Conservation (phyloP, 2,888 invertebrate genomes). For the Eristalinus aeneus region DNA sequence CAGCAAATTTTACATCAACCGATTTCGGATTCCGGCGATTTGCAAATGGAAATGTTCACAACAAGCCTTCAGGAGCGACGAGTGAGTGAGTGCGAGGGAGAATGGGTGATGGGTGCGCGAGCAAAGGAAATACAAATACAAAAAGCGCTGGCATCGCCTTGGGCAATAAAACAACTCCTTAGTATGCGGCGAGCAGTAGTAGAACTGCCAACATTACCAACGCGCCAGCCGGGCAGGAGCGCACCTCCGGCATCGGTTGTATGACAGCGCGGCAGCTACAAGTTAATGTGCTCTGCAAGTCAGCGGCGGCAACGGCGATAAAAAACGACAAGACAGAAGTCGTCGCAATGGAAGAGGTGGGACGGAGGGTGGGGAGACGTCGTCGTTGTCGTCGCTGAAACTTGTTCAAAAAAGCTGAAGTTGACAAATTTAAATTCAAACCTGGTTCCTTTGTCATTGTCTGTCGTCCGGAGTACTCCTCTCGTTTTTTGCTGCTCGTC, state of each 20-base stretch:
- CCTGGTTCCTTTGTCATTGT: conserved; percentile 71
- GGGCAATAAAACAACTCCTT: conserved; percentile 66
- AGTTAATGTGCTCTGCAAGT: conserved; percentile 58
- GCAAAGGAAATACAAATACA: conserved; percentile 17
- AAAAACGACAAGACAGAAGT: conserved; percentile 1
- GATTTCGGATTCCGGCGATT: conserved; percentile 71
- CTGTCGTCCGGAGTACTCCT: conserved; percentile 58
- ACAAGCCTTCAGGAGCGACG: conserved; percentile 39
- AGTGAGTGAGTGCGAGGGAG: neutral
- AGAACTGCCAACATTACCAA: neutral
- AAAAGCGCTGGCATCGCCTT: conserved; percentile 44
- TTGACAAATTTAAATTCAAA: conserved; percentile 71
- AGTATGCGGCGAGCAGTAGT: conserved; percentile 59
- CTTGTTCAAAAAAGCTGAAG: conserved; percentile 69
- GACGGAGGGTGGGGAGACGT: conserved; percentile 13
- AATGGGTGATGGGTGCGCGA: neutral
- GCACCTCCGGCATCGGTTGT: conserved; percentile 23
- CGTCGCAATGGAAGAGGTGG: conserved; percentile 16
- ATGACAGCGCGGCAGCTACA: conserved; percentile 47
- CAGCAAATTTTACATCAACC: conserved; percentile 71
- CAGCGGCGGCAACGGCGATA: conserved; percentile 4
- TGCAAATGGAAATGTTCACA: conserved; percentile 71
- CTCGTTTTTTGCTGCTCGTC: neutral
- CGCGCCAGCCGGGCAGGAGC: neutral
- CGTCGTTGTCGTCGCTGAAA: conserved; percentile 39